A percentile compares a stretch with the other conserved stretches of the same genome.
Evolutionary conservation across 2,113 vertebrate genomes (phyloP).

Genomic region (Terrapene triunguis): DNA sequence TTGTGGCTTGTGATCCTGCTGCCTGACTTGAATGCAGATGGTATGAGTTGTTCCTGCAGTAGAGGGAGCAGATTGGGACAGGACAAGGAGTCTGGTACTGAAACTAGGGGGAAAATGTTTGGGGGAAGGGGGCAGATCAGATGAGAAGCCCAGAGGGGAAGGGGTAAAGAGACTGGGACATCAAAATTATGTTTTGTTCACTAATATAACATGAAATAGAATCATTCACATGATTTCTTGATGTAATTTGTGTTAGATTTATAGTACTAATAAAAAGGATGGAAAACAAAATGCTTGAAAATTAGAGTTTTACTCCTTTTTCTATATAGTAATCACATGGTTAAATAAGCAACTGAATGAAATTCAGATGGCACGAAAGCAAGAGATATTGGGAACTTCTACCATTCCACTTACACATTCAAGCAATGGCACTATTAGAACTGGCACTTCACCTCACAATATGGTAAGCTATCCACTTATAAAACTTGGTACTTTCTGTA

Average conservation of each 20-base stretch:
- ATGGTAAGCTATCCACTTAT: conserved; percentile 67
- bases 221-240: not conserved
- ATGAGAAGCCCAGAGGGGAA: not conserved
- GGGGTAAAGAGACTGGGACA: not conserved
- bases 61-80: not conserved
- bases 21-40: not conserved
- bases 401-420: conserved; percentile 54
- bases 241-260: not conserved
- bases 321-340: conserved; percentile 90
- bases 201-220: not conserved
- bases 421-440: conserved; percentile 65
- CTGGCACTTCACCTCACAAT: conserved; percentile 70
- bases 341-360: conserved; percentile 97
- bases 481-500: not conserved
- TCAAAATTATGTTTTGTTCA: not conserved
- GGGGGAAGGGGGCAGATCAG: not conserved
- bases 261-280: not conserved
- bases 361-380: conserved; percentile 84
- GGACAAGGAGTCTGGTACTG: not conserved
- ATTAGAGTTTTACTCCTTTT: conserved; percentile 3
- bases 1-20: not conserved
- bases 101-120: not conserved
- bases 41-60: not conserved
- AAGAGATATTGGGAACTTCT: conserved; percentile 71
- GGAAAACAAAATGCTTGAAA: not conserved